A percentile compares a stretch with the other conserved stretches of the same genome.
Conservation (phyloP, 2,113 vertebrate species). For the Platanista minor region DNA sequence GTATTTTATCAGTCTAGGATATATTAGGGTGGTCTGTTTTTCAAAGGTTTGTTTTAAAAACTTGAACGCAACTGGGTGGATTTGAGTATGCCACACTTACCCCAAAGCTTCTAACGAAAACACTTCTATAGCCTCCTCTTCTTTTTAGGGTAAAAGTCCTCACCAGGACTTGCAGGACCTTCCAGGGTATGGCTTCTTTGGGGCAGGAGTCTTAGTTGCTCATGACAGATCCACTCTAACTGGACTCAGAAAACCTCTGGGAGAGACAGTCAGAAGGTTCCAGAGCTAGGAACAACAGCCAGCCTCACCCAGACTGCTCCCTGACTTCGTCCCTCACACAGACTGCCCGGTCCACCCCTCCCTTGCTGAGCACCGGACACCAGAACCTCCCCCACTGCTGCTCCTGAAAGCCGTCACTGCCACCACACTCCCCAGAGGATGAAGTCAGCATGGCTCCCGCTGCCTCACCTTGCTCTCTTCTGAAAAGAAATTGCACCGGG, state of each 20-base stretch:
- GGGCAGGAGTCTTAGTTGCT: not conserved
- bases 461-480: not conserved
- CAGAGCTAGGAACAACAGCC: not conserved
- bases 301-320: not conserved
- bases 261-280: not conserved
- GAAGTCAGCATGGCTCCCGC: not conserved
- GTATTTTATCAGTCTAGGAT: not conserved
- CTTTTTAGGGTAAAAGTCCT: not conserved
- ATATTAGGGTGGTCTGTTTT: not conserved
- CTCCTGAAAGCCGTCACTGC: not conserved
- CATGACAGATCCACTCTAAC: not conserved
- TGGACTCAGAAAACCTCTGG: not conserved
- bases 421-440: accelerated
- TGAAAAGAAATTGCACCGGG: not conserved
- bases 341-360: no score
- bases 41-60: not conserved
- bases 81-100: not conserved
- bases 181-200: not conserved
- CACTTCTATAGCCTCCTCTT: not conserved
- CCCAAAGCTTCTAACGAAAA: not conserved
- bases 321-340: not conserved
- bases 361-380: not conserved
- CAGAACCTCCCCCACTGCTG: not conserved
- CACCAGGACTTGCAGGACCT: not conserved
- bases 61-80: not conserved